Conservation (phyloP, 2,797 vertebrate genomes). For the Chaetophractus vellerosus region DNA sequence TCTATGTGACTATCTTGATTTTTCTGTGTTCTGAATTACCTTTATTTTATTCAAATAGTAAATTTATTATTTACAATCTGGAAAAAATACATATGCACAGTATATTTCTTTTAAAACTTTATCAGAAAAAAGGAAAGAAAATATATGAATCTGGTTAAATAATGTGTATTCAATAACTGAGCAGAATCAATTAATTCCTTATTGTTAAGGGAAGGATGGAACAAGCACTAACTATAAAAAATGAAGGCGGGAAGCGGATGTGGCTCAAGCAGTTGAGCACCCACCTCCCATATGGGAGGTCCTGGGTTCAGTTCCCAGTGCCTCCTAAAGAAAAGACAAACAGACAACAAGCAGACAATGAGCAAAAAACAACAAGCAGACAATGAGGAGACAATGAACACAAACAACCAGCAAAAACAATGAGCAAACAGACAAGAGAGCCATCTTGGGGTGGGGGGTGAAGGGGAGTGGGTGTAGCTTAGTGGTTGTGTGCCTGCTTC, state of each 20-base stretch:
- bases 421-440: too few relatives aligned
- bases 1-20: constrained; percentile 58
- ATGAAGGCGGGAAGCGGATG: neutral
- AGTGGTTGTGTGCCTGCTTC: too few relatives aligned
- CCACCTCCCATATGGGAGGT: too few relatives aligned
- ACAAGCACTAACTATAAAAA: neutral
- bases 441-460: too few relatives aligned
- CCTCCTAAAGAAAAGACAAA: too few relatives aligned
- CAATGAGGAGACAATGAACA: too few relatives aligned
- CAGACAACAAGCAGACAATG: too few relatives aligned
- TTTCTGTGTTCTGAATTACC: constrained; percentile 56
- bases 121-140: constrained; percentile 25
- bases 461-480: too few relatives aligned
- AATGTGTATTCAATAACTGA: constrained; percentile 10
- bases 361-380: too few relatives aligned
- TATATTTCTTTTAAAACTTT: constrained; percentile 42
- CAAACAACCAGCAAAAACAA: too few relatives aligned
- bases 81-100: constrained; percentile 4
- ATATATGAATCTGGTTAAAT: constrained; percentile 29
- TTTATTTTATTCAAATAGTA: constrained; percentile 59
- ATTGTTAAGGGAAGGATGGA: constrained; percentile 8
- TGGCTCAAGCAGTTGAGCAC: too few relatives aligned
- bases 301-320: too few relatives aligned
- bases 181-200: neutral
- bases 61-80: constrained; percentile 35